Evolutionary conservation across 2,113 vertebrate genomes (phyloP).

Genomic region (Dascyllus trimaculatus): DNA sequence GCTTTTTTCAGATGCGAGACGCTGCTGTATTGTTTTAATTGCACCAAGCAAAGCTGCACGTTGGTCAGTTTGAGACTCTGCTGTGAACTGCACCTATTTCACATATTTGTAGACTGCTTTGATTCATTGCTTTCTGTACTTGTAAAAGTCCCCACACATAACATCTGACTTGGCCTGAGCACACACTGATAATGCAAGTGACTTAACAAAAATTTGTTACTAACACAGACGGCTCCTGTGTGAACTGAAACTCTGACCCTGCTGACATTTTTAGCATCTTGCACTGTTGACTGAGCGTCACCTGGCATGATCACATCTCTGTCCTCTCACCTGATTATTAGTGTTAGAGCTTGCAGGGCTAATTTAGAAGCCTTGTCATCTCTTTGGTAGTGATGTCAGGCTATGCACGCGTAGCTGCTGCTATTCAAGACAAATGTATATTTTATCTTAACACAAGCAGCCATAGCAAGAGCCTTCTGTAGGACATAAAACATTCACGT

Average conservation of each 20-base stretch:
- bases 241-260: neutral
- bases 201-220: neutral
- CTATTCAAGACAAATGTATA: no score
- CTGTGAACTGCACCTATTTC: neutral
- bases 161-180: neutral
- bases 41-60: neutral
- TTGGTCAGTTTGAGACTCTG: neutral
- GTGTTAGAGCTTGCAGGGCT: no score
- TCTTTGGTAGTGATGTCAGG: no score
- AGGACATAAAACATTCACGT: no score
- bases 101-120: slow-evolving; percentile 1
- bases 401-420: no score
- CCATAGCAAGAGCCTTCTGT: no score
- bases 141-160: neutral
- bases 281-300: neutral
- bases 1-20: neutral
- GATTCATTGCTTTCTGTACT: neutral
- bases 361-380: no score
- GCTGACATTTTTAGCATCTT: slow-evolving; percentile 4
- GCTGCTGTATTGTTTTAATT: neutral
- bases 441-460: no score
- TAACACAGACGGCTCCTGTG: neutral
- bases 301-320: slow-evolving; percentile 4
- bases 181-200: neutral
- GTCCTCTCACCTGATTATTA: neutral